Conservation (phyloP, 2,888 invertebrate genomes). For the Eremobia ochroleuca region DNA sequence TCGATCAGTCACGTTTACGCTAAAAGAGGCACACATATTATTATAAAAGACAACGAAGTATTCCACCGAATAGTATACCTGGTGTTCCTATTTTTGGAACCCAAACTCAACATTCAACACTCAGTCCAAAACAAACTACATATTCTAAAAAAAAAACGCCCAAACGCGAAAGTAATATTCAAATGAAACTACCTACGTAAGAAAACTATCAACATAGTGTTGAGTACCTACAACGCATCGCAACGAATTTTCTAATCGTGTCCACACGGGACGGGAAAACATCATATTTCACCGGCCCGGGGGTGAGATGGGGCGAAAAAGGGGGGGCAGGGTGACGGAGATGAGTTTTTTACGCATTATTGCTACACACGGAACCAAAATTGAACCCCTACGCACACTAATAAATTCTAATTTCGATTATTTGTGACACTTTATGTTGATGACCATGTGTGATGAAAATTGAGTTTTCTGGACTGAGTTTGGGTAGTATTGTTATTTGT, state of each 20-base stretch:
- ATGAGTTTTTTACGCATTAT: constrained; percentile 91
- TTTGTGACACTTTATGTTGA: constrained; percentile 77
- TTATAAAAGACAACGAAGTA: neutral
- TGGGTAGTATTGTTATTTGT: constrained; percentile 28
- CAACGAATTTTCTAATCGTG: constrained; percentile 90
- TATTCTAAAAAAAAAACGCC: neutral
- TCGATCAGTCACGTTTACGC: too few relatives aligned
- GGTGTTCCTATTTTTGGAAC: neutral
- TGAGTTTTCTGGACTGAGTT: constrained; percentile 51
- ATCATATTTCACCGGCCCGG: constrained; percentile 89
- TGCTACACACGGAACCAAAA: constrained; percentile 87
- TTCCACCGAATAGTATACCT: neutral
- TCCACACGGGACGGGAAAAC: constrained; percentile 88
- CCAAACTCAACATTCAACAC: neutral
- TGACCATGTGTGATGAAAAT: constrained; percentile 65
- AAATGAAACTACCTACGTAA: constrained; percentile 66
- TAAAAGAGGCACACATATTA: too few relatives aligned
- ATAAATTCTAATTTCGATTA: constrained; percentile 89
- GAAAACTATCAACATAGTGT: constrained; percentile 78
- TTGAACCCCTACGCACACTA: constrained; percentile 84
- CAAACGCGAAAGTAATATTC: constrained; percentile 54
- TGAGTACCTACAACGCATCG: constrained; percentile 74
- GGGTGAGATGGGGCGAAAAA: constrained; percentile 63
- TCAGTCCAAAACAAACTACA: neutral
- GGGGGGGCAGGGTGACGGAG: constrained; percentile 80